Evolutionary conservation across 2,888 invertebrate genomes (phyloP), one percentile per base, ranked within the genome.

Genomic region (Falcaria lacertinaria): DNA sequence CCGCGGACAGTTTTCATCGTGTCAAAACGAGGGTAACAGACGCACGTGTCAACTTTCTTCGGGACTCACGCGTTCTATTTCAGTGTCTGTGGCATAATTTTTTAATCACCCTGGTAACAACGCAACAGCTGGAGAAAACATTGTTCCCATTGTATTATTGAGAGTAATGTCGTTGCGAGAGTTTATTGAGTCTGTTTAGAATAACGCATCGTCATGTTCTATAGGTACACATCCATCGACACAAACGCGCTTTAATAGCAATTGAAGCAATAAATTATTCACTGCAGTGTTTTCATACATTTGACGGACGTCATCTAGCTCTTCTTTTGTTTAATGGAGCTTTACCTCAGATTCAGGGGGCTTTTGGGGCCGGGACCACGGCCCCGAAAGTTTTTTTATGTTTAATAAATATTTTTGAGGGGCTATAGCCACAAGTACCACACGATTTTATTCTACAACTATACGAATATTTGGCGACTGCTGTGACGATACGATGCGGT

Each of bases 31-130:
- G 63, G 61, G 69, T 64, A 71, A 69, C 68, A 65, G 52, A 60
- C 63, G 64, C 69, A 50, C 70, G 75, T 78, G 80, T 79, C 79
- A 76, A 75, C 82, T 86, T 84, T 85, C 82, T 74, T 6, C 81
- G 65, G 58, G 44, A 42, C 46, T 52, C 47, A 57, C 54, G 49
- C 57, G 66, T 68, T 77, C 84, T 86, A 85, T 85, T 86, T 86
- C 68, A 62, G 78, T 69, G 45, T 43, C 16, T 41, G 63, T 52
- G 74, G 71, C 75, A 76, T 76, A 56, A 57, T 69, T 74, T 71
- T 72, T 74, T 74, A 74, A 79, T 79, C 71, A 60, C 59, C 56
- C 54, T 51, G 47, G 54, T 58, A 64, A 64, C 57, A 42, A 47
- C 50, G 44, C 51, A 28, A 54, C 73, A 67, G 64, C 64, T 72